Evolutionary conservation across 2,888 invertebrate species (phyloP).

Genomic region (Thumatha senex): DNA sequence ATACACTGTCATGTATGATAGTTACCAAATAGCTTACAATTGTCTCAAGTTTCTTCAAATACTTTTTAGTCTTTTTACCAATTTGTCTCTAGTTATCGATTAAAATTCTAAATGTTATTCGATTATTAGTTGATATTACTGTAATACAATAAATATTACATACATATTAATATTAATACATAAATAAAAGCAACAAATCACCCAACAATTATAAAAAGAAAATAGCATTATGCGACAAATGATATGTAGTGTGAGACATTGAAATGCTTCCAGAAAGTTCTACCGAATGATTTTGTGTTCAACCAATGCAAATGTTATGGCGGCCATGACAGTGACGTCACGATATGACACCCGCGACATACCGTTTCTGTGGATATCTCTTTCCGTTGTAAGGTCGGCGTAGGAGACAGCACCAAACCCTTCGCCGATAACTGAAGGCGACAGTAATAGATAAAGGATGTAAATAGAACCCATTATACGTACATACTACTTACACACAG

Average conservation of each 20-base stretch:
- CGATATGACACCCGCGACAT: constrained; percentile 53
- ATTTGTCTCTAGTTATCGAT: constrained; percentile 14
- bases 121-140: not conserved
- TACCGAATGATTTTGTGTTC: constrained; percentile 25
- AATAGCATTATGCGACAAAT: constrained; percentile 18
- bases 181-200: constrained; percentile 2
- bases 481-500: constrained; percentile 20
- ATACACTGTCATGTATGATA: too few relatives aligned
- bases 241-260: constrained; percentile 13
- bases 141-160: not conserved
- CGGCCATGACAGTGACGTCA: constrained; percentile 40
- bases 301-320: constrained; percentile 33
- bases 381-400: constrained; percentile 64
- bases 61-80: constrained; percentile 5
- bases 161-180: not conserved
- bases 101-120: too few relatives aligned
- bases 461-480: constrained; percentile 34
- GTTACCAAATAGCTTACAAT: too few relatives aligned
- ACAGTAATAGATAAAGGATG: constrained; percentile 49
- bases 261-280: constrained; percentile 26
- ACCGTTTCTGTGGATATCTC: constrained; percentile 58
- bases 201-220: constrained; percentile 18
- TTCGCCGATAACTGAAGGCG: constrained; percentile 70
- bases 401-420: constrained; percentile 71
- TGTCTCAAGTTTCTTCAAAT: too few relatives aligned